These are phyloP conservation scores for Lycaon pictus DNA, from an alignment of 2,113 vertebrate species.

Conservation along the genomic window DNA sequence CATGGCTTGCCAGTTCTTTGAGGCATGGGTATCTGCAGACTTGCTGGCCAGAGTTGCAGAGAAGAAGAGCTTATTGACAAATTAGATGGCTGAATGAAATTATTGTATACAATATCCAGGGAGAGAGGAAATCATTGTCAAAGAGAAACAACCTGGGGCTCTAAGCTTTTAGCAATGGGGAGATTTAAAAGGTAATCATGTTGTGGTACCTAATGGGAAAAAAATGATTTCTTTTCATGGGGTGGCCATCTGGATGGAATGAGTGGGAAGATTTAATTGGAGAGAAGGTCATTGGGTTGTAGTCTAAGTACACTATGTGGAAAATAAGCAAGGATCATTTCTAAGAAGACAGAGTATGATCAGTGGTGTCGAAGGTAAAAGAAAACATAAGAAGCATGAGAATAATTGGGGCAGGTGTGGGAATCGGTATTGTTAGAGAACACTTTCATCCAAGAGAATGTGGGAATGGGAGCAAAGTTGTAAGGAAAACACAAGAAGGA, in stretches of 20 bases:
- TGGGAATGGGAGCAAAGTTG: background rate
- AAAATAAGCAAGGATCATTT: conserved; percentile 2
- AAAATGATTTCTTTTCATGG: conserved; percentile 35
- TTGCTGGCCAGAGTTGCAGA: conserved; percentile 48
- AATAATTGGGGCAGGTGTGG: background rate
- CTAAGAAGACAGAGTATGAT: background rate
- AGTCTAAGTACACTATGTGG: background rate
- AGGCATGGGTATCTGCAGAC: background rate
- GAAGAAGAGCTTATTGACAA: background rate
- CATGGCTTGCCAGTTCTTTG: background rate
- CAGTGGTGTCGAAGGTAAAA: background rate
- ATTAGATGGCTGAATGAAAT: conserved; percentile 43
- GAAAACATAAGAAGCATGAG: background rate
- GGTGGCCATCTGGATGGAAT: conserved; percentile 25
- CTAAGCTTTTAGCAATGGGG: conserved; percentile 37
- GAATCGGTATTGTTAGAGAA: background rate
- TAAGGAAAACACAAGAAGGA: background rate
- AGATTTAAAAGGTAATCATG: conserved; percentile 5
- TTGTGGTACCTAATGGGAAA: conserved; percentile 18
- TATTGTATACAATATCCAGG: background rate
- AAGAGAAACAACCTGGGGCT: background rate
- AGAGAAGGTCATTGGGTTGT: background rate
- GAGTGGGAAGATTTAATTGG: background rate
- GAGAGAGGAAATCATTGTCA: background rate
- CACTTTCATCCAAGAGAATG: background rate